Conservation (phyloP, 2,797 vertebrate species). For the Macropodus opercularis region DNA sequence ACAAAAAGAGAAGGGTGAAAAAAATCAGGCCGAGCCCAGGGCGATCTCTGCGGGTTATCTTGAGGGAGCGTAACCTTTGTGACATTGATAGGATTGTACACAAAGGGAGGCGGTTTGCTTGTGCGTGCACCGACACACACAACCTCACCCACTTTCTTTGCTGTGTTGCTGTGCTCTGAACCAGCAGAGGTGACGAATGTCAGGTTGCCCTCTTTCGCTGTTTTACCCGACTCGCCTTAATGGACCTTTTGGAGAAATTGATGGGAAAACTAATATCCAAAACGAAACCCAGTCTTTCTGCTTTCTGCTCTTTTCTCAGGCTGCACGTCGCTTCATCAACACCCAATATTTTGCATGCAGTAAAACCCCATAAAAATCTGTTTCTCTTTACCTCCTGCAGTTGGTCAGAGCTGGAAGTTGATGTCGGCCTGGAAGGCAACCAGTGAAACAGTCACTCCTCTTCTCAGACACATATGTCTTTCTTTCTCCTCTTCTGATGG, state of each 20-base stretch:
- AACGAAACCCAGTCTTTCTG: slow-evolving; percentile 32
- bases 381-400: slow-evolving; percentile 54
- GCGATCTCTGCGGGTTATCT: slow-evolving; percentile 80
- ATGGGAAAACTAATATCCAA: slow-evolving; percentile 60
- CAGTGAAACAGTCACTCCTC: slow-evolving; percentile 52
- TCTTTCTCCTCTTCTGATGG: slow-evolving; percentile 56
- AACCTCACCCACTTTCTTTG: slow-evolving; percentile 49
- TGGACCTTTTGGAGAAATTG: slow-evolving; percentile 62
- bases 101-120: slow-evolving; percentile 56
- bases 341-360: slow-evolving; percentile 62
- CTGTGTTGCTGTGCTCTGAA: slow-evolving; percentile 49
- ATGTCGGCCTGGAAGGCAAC: slow-evolving; percentile 51
- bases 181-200: slow-evolving; percentile 70
- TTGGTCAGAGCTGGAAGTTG: slow-evolving; percentile 25
- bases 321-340: slow-evolving; percentile 54
- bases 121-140: slow-evolving; percentile 44
- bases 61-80: slow-evolving; percentile 84
- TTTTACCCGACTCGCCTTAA: slow-evolving; percentile 55
- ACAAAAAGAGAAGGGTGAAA: slow-evolving; percentile 75
- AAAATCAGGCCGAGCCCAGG: slow-evolving; percentile 73
- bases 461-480: slow-evolving; percentile 36
- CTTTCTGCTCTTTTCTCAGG: slow-evolving; percentile 25
- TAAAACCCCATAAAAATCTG: slow-evolving; percentile 65
- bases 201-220: slow-evolving; percentile 62
- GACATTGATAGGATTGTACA: slow-evolving; percentile 86